A percentile compares a stretch with the other conserved stretches of the same genome.
Evolutionary conservation across 1,140 invertebrate genomes (phyloP).

Genomic region (Papilio polyxenes): DNA sequence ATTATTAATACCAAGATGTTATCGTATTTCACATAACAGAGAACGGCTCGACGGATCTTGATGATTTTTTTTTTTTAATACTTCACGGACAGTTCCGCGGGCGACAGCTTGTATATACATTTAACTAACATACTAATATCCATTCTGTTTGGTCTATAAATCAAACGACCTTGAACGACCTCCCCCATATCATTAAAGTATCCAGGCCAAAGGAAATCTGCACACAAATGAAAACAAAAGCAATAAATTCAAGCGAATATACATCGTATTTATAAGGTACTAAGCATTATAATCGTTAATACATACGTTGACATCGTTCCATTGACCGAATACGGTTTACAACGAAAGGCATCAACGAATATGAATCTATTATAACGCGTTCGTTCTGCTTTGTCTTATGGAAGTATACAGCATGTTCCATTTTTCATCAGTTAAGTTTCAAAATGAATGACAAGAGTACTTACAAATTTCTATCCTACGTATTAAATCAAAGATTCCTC

Average conservation of each 20-base stretch:
- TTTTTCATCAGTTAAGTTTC: background rate
- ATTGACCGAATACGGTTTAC: conserved; percentile 29
- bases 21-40: background rate
- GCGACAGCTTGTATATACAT: no score
- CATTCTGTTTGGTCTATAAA: background rate
- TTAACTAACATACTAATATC: background rate
- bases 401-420: conserved; percentile 18
- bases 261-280: background rate
- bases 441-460: background rate
- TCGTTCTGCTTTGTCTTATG: background rate
- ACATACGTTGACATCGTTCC: conserved; percentile 30
- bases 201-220: conserved; percentile 28
- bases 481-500: no score
- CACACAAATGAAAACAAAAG: conserved; percentile 16
- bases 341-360: conserved; percentile 14
- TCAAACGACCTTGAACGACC: conserved; percentile 10
- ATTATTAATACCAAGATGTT: background rate
- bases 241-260: background rate
- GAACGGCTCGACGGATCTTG: no score
- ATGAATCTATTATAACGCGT: conserved; percentile 31
- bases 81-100: no score
- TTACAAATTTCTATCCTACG: no score
- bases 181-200: conserved; percentile 20
- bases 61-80: no score
- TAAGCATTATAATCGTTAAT: background rate